Conservation (phyloP, 1,140 invertebrate species). For the Homarus americanus region DNA sequence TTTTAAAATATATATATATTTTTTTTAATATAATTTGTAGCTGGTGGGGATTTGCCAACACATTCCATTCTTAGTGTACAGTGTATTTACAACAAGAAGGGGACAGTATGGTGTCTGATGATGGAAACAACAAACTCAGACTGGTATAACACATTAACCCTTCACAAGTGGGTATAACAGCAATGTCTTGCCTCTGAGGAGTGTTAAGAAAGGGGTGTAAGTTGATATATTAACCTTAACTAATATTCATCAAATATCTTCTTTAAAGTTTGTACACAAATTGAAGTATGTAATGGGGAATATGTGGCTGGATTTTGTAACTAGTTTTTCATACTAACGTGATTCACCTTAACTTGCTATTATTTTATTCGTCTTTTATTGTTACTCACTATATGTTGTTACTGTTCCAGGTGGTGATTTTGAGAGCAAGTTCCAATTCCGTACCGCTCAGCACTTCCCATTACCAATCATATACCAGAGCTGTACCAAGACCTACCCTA, state of each 20-base stretch:
- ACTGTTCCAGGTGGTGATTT: slow-evolving; percentile 58
- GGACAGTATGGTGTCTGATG: no score
- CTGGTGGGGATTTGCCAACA: no score
- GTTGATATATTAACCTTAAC: background rate
- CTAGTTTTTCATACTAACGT: background rate
- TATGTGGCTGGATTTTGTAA: background rate
- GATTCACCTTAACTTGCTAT: background rate
- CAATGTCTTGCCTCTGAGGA: no score
- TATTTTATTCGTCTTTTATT: no score
- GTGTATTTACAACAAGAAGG: no score
- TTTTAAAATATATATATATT: no score
- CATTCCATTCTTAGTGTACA: no score
- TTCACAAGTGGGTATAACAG: no score
- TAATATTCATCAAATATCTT: background rate
- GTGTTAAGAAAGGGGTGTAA: no score
- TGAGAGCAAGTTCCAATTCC: slow-evolving; percentile 62
- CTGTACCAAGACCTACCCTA: slow-evolving; percentile 67
- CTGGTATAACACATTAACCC: no score
- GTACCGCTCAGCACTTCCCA: slow-evolving; percentile 43
- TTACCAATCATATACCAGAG: slow-evolving; percentile 53
- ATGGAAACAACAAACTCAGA: no score
- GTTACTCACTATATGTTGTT: background rate
- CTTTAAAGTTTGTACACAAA: background rate
- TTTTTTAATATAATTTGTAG: no score
- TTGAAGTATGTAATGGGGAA: background rate